Evolutionary conservation across 2,888 invertebrate genomes (phyloP), one percentile per base, ranked within the genome.

Genomic region (Arrhopalites spinosus): DNA sequence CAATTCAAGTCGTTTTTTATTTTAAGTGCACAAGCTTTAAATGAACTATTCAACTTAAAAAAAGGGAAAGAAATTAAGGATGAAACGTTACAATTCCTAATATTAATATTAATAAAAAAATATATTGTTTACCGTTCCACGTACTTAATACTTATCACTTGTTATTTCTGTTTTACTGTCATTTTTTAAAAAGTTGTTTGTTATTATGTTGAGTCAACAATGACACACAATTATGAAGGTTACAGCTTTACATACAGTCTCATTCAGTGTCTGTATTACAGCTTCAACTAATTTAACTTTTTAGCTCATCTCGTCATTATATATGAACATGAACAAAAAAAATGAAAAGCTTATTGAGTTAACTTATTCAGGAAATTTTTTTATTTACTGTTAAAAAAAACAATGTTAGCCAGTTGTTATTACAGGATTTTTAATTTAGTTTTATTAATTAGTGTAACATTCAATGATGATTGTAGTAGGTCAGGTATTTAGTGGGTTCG

Each of bases 1-100:
- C 47, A 47, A 1, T 13, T 17, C 7, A 47, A 47, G n/a, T 47
- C 15, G 13, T 45, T 45, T 47, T 17, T 47, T 47, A n/a, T 47
- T 47, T 11, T 45, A 47, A 47, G 47, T 47, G 47, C 47, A 47
- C 47, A 47, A 61, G 61, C 61, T 61, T 61, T 61, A 61, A 61
- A 25, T 25, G 61, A 27, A 61, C 36, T 30, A 64, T 30, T 64
- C 64, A 29, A n/a, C 29, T 64, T 30, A 30, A n/a, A n/a, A n/a
- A n/a, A n/a, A n/a, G n/a, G n/a, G 23, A 8, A 53, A 3, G n/a
- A 53, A 53, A 53, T 53, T 53, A 20, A 8, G 17, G 20, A n/a
- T 53, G 36, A 36, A 36, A 36, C 36, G 36, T 7, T 36, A 36
- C 3, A 36, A 36, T 36, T 36, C 36, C 36, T 36, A 36, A 7